Percentiles rank a stretch among this genome's conserved stretches.
phyloP scores from a whole-genome alignment of 2,113 vertebrate species.

The Charadrius vociferus region DNA sequence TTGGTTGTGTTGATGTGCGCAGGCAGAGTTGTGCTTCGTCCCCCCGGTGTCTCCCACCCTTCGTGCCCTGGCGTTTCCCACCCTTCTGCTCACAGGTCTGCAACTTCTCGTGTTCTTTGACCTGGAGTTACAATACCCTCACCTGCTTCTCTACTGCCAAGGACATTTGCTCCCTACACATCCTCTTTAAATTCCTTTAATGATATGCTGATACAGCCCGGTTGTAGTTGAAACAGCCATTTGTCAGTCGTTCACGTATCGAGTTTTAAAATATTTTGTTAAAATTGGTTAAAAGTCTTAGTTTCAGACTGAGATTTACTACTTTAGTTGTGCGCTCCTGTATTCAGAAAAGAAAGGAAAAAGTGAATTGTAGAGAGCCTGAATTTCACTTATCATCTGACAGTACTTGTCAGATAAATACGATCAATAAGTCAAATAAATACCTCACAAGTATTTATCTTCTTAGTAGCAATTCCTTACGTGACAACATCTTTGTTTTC shows the following conservation, averaged over 20 bases:
- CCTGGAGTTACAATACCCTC: neutral
- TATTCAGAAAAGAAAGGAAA: neutral
- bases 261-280: neutral
- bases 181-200: neutral
- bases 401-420: neutral
- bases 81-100: too few species aligned
- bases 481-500: neutral
- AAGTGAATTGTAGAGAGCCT: neutral
- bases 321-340: neutral
- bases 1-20: rapidly evolving
- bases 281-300: neutral
- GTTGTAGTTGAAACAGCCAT: neutral
- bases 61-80: rapidly evolving
- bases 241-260: neutral
- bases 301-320: neutral
- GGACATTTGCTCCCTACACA: neutral
- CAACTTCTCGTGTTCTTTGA: neutral
- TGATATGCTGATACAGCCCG: neutral
- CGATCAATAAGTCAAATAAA: neutral
- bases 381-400: neutral
- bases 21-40: neutral
- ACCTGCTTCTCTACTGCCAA: neutral
- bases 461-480: neutral
- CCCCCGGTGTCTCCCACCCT: neutral
- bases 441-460: neutral